These are phyloP conservation scores for Leontopithecus rosalia DNA, from an alignment of 2,797 vertebrate species.

Conservation along the genomic window DNA sequence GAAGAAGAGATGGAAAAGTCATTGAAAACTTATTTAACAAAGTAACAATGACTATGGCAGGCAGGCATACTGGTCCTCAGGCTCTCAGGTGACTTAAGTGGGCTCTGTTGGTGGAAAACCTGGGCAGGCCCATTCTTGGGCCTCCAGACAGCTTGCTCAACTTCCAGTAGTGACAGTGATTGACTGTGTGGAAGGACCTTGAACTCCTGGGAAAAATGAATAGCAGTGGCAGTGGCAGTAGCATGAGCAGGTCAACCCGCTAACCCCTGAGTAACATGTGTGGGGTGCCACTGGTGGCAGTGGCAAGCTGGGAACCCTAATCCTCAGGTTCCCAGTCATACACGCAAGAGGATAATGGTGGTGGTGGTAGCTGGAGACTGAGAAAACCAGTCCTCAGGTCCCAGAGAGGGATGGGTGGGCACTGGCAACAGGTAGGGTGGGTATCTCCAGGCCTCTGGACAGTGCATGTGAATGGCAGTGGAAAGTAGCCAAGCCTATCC, in stretches of 20 bases:
- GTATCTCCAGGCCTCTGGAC: neutral
- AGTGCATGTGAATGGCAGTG: no score
- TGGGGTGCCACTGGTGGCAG: neutral
- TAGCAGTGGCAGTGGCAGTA: neutral
- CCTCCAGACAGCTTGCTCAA: neutral
- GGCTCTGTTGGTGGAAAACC: neutral
- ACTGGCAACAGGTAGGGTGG: neutral
- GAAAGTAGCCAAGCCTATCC: no score
- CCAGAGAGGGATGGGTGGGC: neutral
- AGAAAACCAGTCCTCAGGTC: neutral
- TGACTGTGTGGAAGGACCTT: neutral
- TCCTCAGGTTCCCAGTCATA: neutral
- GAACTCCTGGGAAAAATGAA: neutral
- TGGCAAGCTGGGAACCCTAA: neutral
- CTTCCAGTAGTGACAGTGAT: neutral
- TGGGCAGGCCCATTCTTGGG: neutral
- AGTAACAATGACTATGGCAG: neutral
- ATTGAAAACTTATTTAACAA: neutral
- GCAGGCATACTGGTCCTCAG: neutral
- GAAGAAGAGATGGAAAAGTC: neutral
- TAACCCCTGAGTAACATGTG: neutral
- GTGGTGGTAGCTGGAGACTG: neutral
- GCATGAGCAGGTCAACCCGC: neutral
- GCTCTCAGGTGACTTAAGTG: neutral
- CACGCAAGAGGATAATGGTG: neutral